Conservation (phyloP, 2,888 invertebrate genomes). For the Drosophila histrio region DNA sequence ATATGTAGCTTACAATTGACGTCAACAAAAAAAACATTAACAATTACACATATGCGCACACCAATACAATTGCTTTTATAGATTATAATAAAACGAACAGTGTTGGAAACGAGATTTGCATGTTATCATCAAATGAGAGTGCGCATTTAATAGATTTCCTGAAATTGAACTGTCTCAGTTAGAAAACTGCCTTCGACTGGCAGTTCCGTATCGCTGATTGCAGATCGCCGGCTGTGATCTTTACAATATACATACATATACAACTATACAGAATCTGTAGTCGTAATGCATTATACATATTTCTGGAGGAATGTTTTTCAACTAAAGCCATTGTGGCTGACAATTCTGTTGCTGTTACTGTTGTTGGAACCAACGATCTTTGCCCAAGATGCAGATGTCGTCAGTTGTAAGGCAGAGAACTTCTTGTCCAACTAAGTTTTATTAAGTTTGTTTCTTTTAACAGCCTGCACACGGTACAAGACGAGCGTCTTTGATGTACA, state of each 20-base stretch:
- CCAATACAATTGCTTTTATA: conserved; percentile 2
- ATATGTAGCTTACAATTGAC: background rate
- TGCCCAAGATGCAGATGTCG: conserved; percentile 54
- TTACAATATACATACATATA: background rate
- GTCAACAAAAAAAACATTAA: background rate
- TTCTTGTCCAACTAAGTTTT: background rate
- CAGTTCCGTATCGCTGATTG: conserved; percentile 7
- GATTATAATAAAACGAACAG: conserved; percentile 2
- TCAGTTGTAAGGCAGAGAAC: conserved; percentile 31
- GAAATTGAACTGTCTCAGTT: background rate
- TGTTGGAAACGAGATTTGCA: conserved; percentile 39
- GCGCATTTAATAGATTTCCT: conserved; percentile 22
- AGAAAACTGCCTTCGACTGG: background rate
- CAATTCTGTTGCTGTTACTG: background rate
- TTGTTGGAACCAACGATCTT: background rate
- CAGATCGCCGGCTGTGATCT: background rate
- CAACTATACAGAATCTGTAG: background rate
- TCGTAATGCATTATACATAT: background rate
- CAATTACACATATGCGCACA: background rate
- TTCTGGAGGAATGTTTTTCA: background rate
- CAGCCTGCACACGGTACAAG: conserved; percentile 65
- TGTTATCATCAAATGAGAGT: conserved; percentile 12
- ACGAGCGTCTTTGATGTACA: conserved; percentile 59
- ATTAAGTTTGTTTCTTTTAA: background rate
- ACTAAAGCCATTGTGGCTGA: background rate